Conservation (phyloP, 2,797 vertebrate genomes). For the Anguilla megastoma region DNA sequence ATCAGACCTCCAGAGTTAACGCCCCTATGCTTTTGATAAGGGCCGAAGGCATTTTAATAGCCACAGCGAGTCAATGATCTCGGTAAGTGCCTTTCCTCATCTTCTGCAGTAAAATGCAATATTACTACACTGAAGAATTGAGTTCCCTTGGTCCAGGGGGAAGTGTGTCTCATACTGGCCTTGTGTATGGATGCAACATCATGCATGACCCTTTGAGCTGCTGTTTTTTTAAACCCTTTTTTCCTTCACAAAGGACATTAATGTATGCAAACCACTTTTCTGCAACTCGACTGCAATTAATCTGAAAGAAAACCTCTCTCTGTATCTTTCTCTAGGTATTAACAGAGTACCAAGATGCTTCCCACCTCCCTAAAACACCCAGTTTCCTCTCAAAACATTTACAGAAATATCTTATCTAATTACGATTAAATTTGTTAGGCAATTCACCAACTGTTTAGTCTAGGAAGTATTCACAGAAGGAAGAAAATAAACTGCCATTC, state of each 20-base stretch:
- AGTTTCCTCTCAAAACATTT: slow-evolving; percentile 20
- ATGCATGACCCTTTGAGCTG: neutral
- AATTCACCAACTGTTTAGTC: slow-evolving; percentile 32
- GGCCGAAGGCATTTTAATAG: neutral
- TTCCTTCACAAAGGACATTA: neutral
- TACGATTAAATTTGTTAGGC: slow-evolving; percentile 28
- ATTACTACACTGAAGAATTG: slow-evolving; percentile 4
- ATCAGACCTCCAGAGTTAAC: neutral
- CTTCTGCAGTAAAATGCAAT: neutral
- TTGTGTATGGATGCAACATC: neutral
- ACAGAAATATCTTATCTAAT: slow-evolving; percentile 27
- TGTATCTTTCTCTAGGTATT: neutral
- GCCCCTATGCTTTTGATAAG: neutral
- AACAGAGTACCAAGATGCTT: neutral
- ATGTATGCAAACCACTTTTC: neutral
- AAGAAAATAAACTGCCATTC: neutral
- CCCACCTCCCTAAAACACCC: neutral
- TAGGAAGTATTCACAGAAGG: slow-evolving; percentile 21
- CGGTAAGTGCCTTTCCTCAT: neutral
- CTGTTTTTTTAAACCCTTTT: neutral
- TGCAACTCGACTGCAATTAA: neutral
- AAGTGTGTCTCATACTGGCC: neutral
- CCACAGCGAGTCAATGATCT: neutral
- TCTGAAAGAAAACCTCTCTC: neutral
- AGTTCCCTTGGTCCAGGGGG: neutral